Evolutionary conservation across 2,888 invertebrate species (phyloP), one percentile per base, ranked within the genome.

Genomic region (Epistrophella euchroma): DNA sequence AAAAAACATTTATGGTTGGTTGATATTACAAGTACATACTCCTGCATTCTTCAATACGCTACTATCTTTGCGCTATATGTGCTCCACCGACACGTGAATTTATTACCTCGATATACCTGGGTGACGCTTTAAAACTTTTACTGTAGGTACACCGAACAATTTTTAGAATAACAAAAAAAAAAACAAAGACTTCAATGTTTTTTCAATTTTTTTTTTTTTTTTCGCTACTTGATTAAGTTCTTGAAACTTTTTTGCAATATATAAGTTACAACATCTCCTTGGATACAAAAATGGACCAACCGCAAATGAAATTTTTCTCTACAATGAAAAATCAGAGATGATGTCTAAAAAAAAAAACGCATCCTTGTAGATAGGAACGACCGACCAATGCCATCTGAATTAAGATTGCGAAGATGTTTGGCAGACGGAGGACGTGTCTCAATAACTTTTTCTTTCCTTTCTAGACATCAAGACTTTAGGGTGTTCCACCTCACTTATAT

Each of bases 41-140:
- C 32, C 13, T 7, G 19, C 2, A 11, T 43, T 52, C 37, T 68
- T 52, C 80, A 74, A 60, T 43, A 62, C 40, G 25, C 17, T n/a
- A 17, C 28, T 11, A 35, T n/a, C n/a, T 40, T n/a, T 17, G 5
- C 13, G 4, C 28, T 4, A 28, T 50, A 50, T 22, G 15, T 66
- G 32, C 52, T 68, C 10, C 11, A 40, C 35, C 68, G 72, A 62
- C 76, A 73, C 55, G 43, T 47, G 19, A 77, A 86, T 86, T 82
- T 82, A 86, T 82, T 81, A 74, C 55, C 45, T 17, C 35, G 66
- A 60, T 68, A 66, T 85, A 80, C 80, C 68, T 80, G 80, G 74
- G 32, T 81, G 86, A 86, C 82, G 82, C 82, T 86, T 77, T 76
- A 64, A 82, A 86, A 86, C 73, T 86, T 86, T 86, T 70, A 50